Conservation (phyloP, 2,113 vertebrate species). For the Orycteropus afer region DNA sequence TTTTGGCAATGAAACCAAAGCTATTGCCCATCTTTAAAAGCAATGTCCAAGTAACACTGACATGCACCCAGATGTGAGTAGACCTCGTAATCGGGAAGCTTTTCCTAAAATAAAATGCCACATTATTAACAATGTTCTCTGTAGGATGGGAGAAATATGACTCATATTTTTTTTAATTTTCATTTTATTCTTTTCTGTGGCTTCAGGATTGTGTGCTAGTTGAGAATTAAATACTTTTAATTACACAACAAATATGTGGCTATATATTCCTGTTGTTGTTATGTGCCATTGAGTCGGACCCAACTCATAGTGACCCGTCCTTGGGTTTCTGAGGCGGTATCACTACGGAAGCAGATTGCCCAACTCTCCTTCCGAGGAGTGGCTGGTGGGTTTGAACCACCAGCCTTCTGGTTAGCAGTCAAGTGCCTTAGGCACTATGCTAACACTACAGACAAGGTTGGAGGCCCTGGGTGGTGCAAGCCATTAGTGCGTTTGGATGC, state of each 20-base stretch:
- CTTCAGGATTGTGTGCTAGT: neutral
- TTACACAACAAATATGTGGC: neutral
- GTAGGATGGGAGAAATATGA: neutral
- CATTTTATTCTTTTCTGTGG: neutral
- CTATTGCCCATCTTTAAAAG: neutral
- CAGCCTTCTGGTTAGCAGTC: too few species aligned
- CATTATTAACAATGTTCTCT: neutral
- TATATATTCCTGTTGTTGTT: neutral
- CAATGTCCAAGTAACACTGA: neutral
- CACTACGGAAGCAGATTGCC: too few species aligned
- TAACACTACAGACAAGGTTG: neutral
- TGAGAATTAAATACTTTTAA: neutral
- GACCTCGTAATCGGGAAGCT: neutral
- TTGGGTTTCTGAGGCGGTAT: too few species aligned
- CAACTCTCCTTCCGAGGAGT: too few species aligned
- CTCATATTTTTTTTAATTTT: neutral
- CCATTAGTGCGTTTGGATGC: neutral
- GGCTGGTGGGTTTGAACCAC: too few species aligned
- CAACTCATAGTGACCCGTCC: too few species aligned
- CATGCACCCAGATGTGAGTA: neutral
- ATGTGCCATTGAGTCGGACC: too few species aligned
- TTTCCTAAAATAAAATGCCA: neutral
- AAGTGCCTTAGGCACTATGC: too few species aligned
- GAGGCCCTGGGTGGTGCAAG: neutral
- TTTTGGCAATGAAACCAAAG: constrained; percentile 28